A percentile compares a stretch with the other conserved stretches of the same genome.
Evolutionary conservation across 2,888 invertebrate genomes (phyloP).

Genomic region (Trichogramma dendrolimi): DNA sequence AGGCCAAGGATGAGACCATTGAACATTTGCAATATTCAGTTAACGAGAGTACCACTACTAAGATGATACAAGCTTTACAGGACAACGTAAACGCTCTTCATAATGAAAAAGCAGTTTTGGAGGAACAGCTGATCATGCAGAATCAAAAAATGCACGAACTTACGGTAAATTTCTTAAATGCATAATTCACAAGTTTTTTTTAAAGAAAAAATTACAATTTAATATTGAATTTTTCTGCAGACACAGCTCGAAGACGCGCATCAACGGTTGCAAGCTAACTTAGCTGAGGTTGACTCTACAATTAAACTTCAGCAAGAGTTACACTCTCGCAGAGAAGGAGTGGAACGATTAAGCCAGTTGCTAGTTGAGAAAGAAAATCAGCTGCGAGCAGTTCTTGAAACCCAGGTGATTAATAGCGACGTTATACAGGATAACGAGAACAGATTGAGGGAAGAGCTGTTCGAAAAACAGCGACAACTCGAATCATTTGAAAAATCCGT

Average conservation of each 20-base stretch:
- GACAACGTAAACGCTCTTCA: conserved; percentile 43
- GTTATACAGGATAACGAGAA: conserved; percentile 31
- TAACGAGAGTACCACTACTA: conserved; percentile 47
- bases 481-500: conserved; percentile 33
- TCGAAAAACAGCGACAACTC: conserved; percentile 38
- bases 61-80: conserved; percentile 49
- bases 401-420: conserved; percentile 34
- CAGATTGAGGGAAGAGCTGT: conserved; percentile 35
- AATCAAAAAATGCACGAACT: conserved; percentile 20
- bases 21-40: conserved; percentile 69
- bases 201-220: no score
- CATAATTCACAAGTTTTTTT: no score
- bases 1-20: conserved; percentile 70
- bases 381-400: conserved; percentile 36
- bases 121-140: conserved; percentile 32
- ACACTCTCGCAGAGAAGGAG: conserved; percentile 39
- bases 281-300: not conserved
- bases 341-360: conserved; percentile 37
- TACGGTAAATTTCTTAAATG: conserved; percentile 8
- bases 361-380: conserved; percentile 40
- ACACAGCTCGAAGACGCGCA: not conserved
- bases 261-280: not conserved
- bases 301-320: conserved; percentile 39
- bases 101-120: conserved; percentile 39
- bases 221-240: no score